Evolutionary conservation across 1,140 invertebrate species (phyloP), one percentile per base, ranked within the genome.

Genomic region (Oppia nitens): DNA sequence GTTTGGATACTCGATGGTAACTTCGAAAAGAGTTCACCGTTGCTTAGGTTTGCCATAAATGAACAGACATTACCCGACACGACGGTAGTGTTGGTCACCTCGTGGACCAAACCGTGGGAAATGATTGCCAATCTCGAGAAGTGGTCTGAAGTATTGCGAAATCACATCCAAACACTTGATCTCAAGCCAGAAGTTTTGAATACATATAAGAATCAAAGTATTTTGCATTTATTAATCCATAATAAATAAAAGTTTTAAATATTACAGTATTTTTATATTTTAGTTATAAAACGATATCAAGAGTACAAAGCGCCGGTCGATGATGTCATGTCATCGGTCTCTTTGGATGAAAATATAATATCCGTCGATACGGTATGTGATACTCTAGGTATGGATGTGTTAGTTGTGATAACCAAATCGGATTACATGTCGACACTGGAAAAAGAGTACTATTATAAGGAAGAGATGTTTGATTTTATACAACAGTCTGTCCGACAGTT

Each of bases 381-480:
- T 60, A 98, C 98, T 77, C 78, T 95, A 65, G 95, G 95, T 53
- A 74, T 98, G 64, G 91, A 97, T 72, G 83, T 98, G 66, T 85
- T 98, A 64, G 92, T 98, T 55, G 92, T 98, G 62, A 84, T 98
- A 61, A 97, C 95, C 62, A 98, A 98, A 55, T 94, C 91, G 67
- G 93, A 98, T 78, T 92, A 90, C 73, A 97, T 97, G 82, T 83
- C 84, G 65, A 86, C 83, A 9, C 78, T 98, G 68, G 96, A 99
- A 73, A 94, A 96, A 73, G 90, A 98, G 57, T 71, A 74, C 65
- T 79, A 82, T 62, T 91, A 87, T 72, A 83, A 84, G 68, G 92
- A 98, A 73, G 94, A 98, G 74, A 89, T 97, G 74, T 92, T 98
- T 70, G 94, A 98, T 75, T 97, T 96, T 72, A 96, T 98, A 76